Percentiles rank a stretch among this genome's conserved stretches.
Evolutionary conservation across 2,797 vertebrate species (phyloP).

Genomic region (Lacerta bilineata): DNA sequence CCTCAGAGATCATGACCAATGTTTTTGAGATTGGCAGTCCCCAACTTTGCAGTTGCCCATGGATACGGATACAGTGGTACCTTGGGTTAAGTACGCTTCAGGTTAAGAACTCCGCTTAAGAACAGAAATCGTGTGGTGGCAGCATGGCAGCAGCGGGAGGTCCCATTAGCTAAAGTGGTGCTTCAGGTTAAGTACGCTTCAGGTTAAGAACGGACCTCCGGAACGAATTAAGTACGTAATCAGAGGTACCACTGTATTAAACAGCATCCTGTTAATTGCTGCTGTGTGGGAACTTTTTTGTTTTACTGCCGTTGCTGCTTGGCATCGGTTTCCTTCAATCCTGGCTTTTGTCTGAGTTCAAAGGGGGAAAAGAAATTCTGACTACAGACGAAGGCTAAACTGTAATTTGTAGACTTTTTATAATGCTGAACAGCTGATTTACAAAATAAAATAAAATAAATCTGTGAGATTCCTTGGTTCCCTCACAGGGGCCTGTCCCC

Average conservation of each 20-base stretch:
- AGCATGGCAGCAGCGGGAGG: too few relatives aligned
- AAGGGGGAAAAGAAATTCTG: slow-evolving; percentile 35
- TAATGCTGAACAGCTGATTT: slow-evolving; percentile 23
- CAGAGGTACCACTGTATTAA: neutral
- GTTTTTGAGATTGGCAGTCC: neutral
- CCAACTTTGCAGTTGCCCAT: slow-evolving; percentile 1
- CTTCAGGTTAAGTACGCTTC: too few relatives aligned
- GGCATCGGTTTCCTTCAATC: neutral
- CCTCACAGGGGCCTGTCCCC: too few relatives aligned
- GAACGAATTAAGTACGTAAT: too few relatives aligned
- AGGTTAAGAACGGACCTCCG: too few relatives aligned
- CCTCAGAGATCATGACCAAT: slow-evolving; percentile 22
- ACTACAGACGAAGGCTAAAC: neutral
- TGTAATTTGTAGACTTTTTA: slow-evolving; percentile 44
- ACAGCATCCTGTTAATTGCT: neutral
- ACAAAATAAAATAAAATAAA: too few relatives aligned
- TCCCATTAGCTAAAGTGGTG: too few relatives aligned
- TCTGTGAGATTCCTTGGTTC: too few relatives aligned
- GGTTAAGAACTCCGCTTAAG: too few relatives aligned
- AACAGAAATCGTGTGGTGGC: too few relatives aligned
- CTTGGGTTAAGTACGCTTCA: too few relatives aligned
- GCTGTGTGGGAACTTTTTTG: neutral
- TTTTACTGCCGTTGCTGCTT: slow-evolving; percentile 4
- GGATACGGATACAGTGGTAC: neutral
- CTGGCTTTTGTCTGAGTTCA: slow-evolving; percentile 30